Base-by-base conservation (phyloP, 2,888 invertebrate species). In the Agapetus fuscipes region DNA sequence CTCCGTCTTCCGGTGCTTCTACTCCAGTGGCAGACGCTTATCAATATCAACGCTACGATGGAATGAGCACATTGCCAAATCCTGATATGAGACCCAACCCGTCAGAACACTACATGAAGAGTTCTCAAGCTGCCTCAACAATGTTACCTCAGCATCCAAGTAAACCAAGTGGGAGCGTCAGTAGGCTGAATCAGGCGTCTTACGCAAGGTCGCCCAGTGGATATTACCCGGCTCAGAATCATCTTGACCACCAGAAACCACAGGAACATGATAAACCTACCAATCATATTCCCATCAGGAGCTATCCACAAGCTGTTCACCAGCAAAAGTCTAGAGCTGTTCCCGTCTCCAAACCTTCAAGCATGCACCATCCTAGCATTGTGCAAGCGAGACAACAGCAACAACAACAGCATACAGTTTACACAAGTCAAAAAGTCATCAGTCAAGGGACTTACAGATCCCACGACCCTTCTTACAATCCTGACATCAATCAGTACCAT, bases 271-370 rank as follows among this genome's bases (percentile, higher is more conserved):
- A 37, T 41, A 34, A 41, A 36, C n/a, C 54, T 15, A 50, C 51
- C 10, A 46, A 34, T 20, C 28, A 30, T 11, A 7, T 39, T 15
- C 32, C 38, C n/a, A 30, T 52, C 9, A 51, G 49, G 38, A 50
- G 50, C 30, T 42, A 49, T 17, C 43, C 48, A 15, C 50, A 51
- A 36, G 41, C 48, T 28, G 51, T 52, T 26, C 52, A 52, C 30
- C 53, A 53, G 34, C 48, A 52, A 27, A 53, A 53, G 36, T 31
- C 41, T 30, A 35, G 43, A 15, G 39, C 45, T 25, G 30, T 45
- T 30, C 30, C 48, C 2, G 38, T 28, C 10, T n/a, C 34, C 9
- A 30, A 35, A 20, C 28, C 38, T 11, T 25, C 39, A 7, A 16
- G 12, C 27, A 12, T 16, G 10, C 38, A 28, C 20, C 26, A 30